Percentiles rank a stretch among this genome's conserved stretches.
phyloP scores from a whole-genome alignment of 1,140 invertebrate species.

The Polypedilum vanderplanki region DNA sequence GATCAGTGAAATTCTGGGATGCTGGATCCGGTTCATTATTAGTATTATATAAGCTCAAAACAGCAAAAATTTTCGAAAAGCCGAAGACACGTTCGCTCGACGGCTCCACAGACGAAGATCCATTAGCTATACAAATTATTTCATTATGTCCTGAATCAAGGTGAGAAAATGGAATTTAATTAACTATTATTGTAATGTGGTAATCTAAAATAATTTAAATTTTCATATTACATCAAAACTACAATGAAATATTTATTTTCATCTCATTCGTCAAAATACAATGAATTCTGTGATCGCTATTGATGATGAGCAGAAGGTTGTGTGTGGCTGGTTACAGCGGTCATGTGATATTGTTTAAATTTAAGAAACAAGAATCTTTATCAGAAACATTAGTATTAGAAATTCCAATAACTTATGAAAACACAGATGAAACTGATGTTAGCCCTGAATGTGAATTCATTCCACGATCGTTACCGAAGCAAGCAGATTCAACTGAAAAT shows the following conservation, averaged over 20 bases:
- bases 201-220: not conserved
- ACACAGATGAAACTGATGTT: conserved; percentile 66
- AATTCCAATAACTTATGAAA: conserved; percentile 79
- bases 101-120: conserved; percentile 64
- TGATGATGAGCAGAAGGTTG: conserved; percentile 54
- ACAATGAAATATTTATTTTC: not conserved
- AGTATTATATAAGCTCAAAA: conserved; percentile 96
- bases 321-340: conserved; percentile 82
- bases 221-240: not conserved
- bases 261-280: too few species aligned
- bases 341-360: conserved; percentile 93
- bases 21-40: conserved; percentile 74
- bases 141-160: conserved; percentile 86
- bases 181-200: not conserved
- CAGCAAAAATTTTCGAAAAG: conserved; percentile 88
- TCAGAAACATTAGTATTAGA: conserved; percentile 82
- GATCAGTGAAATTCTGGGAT: conserved; percentile 96
- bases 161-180: conserved; percentile 36
- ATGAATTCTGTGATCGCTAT: not conserved
- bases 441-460: conserved; percentile 70
- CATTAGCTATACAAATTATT: conserved; percentile 88
- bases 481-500: conserved; percentile 50
- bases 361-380: conserved; percentile 80
- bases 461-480: conserved; percentile 53
- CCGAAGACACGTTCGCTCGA: conserved; percentile 52